Evolutionary conservation across 2,113 vertebrate genomes (phyloP).

Genomic region (Lophius piscatorius): DNA sequence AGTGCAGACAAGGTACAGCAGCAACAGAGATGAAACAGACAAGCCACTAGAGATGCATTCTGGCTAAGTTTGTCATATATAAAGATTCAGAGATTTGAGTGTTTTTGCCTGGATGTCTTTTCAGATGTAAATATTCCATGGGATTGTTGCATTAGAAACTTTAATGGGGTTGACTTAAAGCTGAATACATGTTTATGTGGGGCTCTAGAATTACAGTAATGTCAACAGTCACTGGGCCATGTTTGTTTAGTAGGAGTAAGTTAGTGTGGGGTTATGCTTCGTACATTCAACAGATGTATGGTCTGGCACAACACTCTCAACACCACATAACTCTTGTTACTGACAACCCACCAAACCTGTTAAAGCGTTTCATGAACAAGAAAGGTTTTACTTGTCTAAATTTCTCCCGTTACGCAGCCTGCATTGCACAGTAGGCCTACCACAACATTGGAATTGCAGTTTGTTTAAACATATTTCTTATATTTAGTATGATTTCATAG

Average conservation of each 20-base stretch:
- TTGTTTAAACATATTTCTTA: too few relatives aligned
- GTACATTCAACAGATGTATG: constrained; percentile 33
- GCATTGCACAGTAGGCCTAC: not conserved
- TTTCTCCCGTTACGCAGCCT: too few relatives aligned
- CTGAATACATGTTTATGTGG: constrained; percentile 48
- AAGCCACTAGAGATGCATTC: not conserved
- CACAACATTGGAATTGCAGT: too few relatives aligned
- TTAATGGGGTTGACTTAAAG: constrained; percentile 9
- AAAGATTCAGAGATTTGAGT: constrained; percentile 5
- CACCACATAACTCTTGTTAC: not conserved
- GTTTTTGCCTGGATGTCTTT: constrained; percentile 16
- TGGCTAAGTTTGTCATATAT: constrained; percentile 23
- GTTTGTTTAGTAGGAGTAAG: constrained; percentile 58
- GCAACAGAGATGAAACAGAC: constrained; percentile 53
- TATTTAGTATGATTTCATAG: too few relatives aligned
- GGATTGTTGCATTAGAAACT: constrained; percentile 16
- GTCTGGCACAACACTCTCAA: constrained; percentile 6
- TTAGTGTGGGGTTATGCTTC: constrained; percentile 32
- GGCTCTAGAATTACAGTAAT: constrained; percentile 47
- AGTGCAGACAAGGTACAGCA: constrained; percentile 26
- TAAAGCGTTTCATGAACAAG: not conserved
- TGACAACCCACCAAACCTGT: constrained; percentile 31
- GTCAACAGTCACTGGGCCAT: constrained; percentile 52
- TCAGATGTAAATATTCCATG: constrained; percentile 6
- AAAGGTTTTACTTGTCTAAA: too few relatives aligned